These are phyloP conservation scores for Podarcis muralis DNA, from an alignment of 2,113 vertebrate genomes.

Conservation along the genomic window DNA sequence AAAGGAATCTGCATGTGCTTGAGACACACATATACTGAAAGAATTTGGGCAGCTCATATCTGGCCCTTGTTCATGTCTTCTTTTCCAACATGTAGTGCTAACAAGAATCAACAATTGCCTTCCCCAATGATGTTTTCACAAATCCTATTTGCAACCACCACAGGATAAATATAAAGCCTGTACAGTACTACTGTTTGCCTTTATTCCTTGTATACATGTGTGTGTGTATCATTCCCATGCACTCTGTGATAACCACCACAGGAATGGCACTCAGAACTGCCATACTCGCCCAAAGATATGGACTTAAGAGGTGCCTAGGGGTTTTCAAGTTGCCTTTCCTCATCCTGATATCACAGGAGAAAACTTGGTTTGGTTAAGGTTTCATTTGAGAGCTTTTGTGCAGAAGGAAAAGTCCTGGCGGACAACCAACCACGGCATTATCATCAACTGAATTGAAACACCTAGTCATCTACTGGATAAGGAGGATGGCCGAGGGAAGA, in stretches of 20 bases:
- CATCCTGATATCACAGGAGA: too few species aligned
- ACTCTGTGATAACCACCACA: not conserved
- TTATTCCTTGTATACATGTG: not conserved
- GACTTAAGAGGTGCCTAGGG: not conserved
- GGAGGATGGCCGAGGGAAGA: too few species aligned
- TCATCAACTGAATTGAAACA: not conserved
- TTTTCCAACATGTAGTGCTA: not conserved
- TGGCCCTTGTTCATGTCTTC: not conserved
- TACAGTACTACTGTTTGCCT: not conserved
- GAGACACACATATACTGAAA: not conserved
- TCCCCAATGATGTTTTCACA: not conserved
- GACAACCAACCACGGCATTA: not conserved
- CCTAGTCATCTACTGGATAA: not conserved
- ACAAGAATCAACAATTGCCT: not conserved
- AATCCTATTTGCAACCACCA: not conserved
- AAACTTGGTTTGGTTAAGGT: too few species aligned
- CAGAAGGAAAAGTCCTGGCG: not conserved
- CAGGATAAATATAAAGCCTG: not conserved
- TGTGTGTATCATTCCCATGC: not conserved
- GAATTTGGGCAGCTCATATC: not conserved
- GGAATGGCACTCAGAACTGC: not conserved
- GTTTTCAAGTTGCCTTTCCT: too few species aligned
- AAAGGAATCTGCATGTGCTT: not conserved
- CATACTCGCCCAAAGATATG: not conserved
- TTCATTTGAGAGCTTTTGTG: not conserved